These are phyloP conservation scores for Prionace glauca DNA, from an alignment of 2,797 vertebrate species.

Conservation along the genomic window DNA sequence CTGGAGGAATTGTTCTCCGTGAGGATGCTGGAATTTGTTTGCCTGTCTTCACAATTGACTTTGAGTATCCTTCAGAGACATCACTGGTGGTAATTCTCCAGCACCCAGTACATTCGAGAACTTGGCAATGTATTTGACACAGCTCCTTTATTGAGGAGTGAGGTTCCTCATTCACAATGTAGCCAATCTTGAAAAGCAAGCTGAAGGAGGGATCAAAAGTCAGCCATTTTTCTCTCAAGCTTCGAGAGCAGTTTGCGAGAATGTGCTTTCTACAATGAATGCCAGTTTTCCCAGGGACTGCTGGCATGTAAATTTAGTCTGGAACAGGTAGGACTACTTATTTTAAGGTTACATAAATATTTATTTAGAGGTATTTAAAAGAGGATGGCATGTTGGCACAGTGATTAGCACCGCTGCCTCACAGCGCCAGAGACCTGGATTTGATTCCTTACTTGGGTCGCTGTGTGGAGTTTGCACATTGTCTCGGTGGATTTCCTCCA, in stretches of 20 bases:
- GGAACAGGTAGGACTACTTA: neutral
- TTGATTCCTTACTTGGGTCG: too few relatives aligned
- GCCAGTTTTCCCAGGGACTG: neutral
- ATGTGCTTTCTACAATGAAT: neutral
- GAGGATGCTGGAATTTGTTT: too few relatives aligned
- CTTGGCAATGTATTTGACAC: neutral
- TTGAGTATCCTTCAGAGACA: too few relatives aligned
- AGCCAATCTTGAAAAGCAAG: neutral
- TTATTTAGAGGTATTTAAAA: too few relatives aligned
- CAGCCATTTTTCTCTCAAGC: neutral
- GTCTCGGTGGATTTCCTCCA: too few relatives aligned
- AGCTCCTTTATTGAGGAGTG: neutral
- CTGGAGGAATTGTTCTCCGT: too few relatives aligned
- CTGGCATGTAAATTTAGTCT: neutral
- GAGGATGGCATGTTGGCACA: too few relatives aligned
- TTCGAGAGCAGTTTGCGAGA: neutral
- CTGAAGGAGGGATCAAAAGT: neutral
- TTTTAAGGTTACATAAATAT: neutral
- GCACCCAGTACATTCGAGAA: neutral
- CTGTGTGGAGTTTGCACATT: too few relatives aligned
- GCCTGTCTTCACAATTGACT: too few relatives aligned
- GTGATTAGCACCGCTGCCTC: too few relatives aligned
- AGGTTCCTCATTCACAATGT: neutral
- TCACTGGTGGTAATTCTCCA: neutral
- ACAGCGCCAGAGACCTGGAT: too few relatives aligned